A percentile compares a stretch with the other conserved stretches of the same genome.
phyloP scores from a whole-genome alignment of 2,888 invertebrate genomes.

The Piscicola geometra region DNA sequence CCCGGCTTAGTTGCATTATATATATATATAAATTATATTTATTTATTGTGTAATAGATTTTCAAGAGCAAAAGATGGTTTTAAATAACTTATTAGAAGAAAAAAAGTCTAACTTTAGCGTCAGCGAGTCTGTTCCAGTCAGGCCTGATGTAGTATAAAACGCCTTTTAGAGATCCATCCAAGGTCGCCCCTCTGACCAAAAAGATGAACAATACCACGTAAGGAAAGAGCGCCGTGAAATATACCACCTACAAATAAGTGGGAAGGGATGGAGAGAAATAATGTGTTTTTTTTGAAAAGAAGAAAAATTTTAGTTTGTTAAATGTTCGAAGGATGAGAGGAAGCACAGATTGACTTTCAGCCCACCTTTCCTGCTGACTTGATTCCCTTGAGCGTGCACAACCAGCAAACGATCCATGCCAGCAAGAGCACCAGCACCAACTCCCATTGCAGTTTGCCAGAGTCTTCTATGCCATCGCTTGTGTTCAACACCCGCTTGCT shows the following conservation, averaged over 20 bases:
- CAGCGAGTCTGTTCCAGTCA: constrained; percentile 46
- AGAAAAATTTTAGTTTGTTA: no score
- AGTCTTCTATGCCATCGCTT: constrained; percentile 39
- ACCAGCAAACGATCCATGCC: constrained; percentile 46
- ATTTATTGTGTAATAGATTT: neutral
- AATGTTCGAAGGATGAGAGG: neutral
- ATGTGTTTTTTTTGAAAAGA: no score
- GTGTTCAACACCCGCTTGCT: no score
- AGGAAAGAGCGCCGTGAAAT: constrained; percentile 53
- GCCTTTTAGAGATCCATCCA: constrained; percentile 49
- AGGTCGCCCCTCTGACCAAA: constrained; percentile 48
- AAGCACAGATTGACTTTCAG: neutral
- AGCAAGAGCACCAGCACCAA: constrained; percentile 42
- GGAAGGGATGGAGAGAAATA: neutral
- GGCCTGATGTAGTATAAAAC: constrained; percentile 52
- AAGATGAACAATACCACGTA: constrained; percentile 51
- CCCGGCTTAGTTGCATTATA: no score
- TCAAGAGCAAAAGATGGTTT: no score
- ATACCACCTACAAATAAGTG: constrained; percentile 45
- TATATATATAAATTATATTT: constrained; percentile 46
- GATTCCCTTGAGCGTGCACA: constrained; percentile 46
- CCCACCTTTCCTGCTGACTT: constrained; percentile 45
- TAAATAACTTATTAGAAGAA: neutral
- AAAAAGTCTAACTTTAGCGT: constrained; percentile 44
- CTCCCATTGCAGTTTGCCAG: constrained; percentile 54